Percentiles rank a stretch among this genome's conserved stretches.
Evolutionary conservation across 2,113 vertebrate genomes (phyloP).

Genomic region (Deroptyus accipitrinus): DNA sequence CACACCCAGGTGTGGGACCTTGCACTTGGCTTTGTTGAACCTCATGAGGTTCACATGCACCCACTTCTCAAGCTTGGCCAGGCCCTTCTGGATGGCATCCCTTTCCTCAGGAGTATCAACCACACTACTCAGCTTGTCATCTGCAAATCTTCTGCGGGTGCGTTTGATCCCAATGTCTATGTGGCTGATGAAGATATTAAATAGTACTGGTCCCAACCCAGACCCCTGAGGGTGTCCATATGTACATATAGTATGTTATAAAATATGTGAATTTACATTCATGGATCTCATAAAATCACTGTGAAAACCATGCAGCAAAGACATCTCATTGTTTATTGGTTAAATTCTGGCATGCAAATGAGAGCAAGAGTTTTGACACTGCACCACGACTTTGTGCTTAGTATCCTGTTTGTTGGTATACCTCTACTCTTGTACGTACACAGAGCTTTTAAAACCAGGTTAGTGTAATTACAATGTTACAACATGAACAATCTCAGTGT

Average conservation of each 20-base stretch:
- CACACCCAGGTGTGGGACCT: not conserved
- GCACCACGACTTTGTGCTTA: not conserved
- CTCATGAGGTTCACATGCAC: not conserved
- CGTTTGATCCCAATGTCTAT: rapidly evolving
- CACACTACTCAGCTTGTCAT: rapidly evolving
- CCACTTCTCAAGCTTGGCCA: too few relatives aligned
- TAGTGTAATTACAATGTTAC: not conserved
- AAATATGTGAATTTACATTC: not conserved
- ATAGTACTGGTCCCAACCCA: not conserved
- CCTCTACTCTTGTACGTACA: not conserved
- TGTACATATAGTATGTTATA: not conserved
- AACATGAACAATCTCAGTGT: not conserved
- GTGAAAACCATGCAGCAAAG: not conserved
- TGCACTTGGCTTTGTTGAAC: not conserved
- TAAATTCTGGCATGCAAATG: not conserved
- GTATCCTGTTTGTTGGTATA: not conserved
- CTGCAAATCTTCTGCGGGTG: not conserved
- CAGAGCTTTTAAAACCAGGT: not conserved
- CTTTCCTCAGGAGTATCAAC: rapidly evolving
- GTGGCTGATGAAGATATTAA: not conserved
- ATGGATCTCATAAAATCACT: not conserved
- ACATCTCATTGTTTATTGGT: not conserved
- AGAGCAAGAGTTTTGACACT: not conserved
- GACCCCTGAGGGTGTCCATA: not conserved
- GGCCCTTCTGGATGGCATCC: not conserved